These are phyloP conservation scores for Cromileptes altivelis DNA, from an alignment of 2,113 vertebrate genomes.

Conservation along the genomic window DNA sequence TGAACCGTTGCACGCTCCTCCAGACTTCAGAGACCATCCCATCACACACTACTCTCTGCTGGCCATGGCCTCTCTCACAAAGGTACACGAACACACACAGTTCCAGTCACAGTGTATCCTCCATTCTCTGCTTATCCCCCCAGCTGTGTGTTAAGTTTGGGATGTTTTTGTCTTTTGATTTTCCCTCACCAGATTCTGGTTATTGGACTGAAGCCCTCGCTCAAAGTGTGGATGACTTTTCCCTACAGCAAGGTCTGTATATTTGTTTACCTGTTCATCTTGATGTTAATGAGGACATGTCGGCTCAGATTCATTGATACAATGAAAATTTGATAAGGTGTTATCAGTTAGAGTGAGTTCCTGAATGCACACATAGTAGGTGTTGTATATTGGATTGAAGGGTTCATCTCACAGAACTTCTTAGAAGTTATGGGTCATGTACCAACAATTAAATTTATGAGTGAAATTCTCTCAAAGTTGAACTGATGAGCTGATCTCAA, in stretches of 20 bases:
- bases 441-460: too few species aligned
- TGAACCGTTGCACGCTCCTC: constrained; percentile 91
- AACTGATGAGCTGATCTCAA: neutral
- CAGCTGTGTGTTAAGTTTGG: neutral
- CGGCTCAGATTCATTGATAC: neutral
- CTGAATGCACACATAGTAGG: neutral
- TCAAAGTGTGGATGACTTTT: constrained; percentile 99
- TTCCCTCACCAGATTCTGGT: constrained; percentile 89
- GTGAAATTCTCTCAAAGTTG: neutral
- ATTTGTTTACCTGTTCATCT: neutral
- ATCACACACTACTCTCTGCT: constrained; percentile 95
- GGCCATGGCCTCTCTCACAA: constrained; percentile 98
- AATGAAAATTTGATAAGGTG: neutral
- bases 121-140: neutral
- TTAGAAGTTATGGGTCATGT: too few species aligned
- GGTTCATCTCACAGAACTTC: neutral
- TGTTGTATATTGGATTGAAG: neutral
- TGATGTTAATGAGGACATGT: neutral
- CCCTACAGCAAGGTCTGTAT: constrained; percentile 93
- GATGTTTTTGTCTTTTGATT: neutral
- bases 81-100: constrained; percentile 81
- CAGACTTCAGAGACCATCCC: constrained; percentile 94
- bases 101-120: neutral
- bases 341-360: neutral
- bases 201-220: constrained; percentile 95